Evolutionary conservation across 2,888 invertebrate genomes (phyloP), one percentile per base, ranked within the genome.

Genomic region (Eilema griseolum): DNA sequence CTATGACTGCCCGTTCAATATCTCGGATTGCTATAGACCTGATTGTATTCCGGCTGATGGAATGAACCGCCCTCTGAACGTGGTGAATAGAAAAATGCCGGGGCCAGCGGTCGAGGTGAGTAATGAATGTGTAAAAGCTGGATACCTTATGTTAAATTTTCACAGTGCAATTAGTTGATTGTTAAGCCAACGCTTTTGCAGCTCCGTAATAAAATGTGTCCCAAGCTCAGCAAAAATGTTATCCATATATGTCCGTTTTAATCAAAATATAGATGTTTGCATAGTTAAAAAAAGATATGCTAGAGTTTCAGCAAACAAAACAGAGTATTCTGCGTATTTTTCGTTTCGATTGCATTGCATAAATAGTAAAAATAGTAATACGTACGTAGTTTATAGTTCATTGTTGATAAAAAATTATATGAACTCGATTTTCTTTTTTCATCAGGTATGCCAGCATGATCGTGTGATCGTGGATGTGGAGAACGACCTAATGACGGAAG

Each of bases 31-130:
- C 86, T 93, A 91, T 62, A 95, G 97, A 66, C 96, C 96, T 0
- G 97, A 99, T 87, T 99, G 99, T 88, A 96, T 99, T 73, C 96
- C 98, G 0, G 98, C 97, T 0, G 98, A 99, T 89, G 99, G 99
- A 0, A 95, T 97, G 60, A 96, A 96, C 71, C 95, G 98, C 75
- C 96, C 97, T 0, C 92, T 99, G 46, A 96, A 97, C 20, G 97
- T 98, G 0, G 96, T 98, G 7, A 99, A 99, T 92, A 96, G 98
- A 78, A 97, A 97, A 93, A 96, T 99, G 96, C 98, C 99, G 0
- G 98, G 98, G 60, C 98, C 98, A 0, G 90, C 97, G 0, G 96
- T 99, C 67, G 97, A 98, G 96, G 98, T 98, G 87, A 86, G 66
- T 66, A n/a, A 87, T 46, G 12, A 66, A 52, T 72, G 62, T 52